Evolutionary conservation across 2,797 vertebrate genomes (phyloP).

Genomic region (Lemur catta): DNA sequence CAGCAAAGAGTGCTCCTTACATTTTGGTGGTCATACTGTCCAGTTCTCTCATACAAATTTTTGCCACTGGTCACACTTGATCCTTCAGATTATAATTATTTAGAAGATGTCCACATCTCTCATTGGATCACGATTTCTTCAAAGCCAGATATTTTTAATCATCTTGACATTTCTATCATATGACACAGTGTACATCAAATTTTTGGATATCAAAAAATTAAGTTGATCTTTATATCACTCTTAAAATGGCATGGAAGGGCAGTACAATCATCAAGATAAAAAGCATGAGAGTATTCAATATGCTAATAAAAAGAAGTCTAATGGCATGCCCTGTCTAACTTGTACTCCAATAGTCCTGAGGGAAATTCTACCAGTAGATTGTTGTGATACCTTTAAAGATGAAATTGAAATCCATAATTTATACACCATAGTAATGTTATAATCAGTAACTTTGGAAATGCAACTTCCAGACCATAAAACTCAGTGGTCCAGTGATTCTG

Average conservation of each 20-base stretch:
- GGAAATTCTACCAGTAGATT: not conserved
- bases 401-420: not conserved
- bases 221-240: not conserved
- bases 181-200: not conserved
- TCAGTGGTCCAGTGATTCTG: not conserved
- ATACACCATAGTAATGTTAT: not conserved
- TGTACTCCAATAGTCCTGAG: not conserved
- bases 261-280: not conserved
- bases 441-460: not conserved
- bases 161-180: not conserved
- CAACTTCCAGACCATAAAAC: not conserved
- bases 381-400: not conserved
- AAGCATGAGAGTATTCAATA: not conserved
- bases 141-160: not conserved
- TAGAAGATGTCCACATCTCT: not conserved
- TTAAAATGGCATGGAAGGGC: not conserved
- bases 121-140: not conserved
- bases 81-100: not conserved
- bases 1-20: not conserved
- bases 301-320: not conserved
- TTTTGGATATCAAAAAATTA: not conserved
- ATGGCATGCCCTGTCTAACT: not conserved
- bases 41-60: not conserved
- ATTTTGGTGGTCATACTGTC: not conserved
- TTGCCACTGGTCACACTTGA: not conserved